phyloP scores from a whole-genome alignment of 2,113 vertebrate genomes.

The Nothocercus nigrocapillus region DNA sequence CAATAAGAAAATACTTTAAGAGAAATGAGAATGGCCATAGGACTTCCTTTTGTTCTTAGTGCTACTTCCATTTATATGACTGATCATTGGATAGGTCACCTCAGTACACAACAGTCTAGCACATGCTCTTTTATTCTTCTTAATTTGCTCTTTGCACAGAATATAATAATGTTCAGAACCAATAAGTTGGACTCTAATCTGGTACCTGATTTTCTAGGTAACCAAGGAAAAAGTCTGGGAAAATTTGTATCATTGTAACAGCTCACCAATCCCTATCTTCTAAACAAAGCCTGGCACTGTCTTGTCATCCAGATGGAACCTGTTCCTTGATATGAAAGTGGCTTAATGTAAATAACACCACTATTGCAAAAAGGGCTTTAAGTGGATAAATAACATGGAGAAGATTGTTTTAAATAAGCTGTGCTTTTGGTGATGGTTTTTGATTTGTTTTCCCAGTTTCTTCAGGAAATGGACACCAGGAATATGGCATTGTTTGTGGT shows the following conservation, averaged over 20 bases:
- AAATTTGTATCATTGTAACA: not conserved
- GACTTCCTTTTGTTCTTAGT: not conserved
- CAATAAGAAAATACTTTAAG: not conserved
- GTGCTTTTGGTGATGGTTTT: not conserved
- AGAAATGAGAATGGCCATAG: not conserved
- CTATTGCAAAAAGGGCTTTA: not conserved
- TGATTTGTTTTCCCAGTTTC: constrained; percentile 2
- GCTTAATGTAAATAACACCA: not conserved
- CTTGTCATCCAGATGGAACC: not conserved
- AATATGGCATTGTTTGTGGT: constrained; percentile 39
- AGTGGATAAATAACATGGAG: not conserved
- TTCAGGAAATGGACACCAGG: constrained; percentile 24
- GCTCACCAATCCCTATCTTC: not conserved
- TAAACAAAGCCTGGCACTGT: not conserved
- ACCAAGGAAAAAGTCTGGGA: not conserved
- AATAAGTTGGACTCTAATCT: not conserved
- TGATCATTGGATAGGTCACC: not conserved
- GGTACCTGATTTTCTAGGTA: not conserved
- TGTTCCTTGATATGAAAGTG: not conserved
- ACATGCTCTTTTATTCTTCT: not conserved
- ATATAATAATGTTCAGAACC: not conserved
- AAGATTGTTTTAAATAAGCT: not conserved
- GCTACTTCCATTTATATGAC: not conserved
- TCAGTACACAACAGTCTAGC: not conserved
- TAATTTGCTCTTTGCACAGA: constrained; percentile 7